Evolutionary conservation across 2,797 vertebrate species (phyloP).

Genomic region (Mionectes olivaceus): DNA sequence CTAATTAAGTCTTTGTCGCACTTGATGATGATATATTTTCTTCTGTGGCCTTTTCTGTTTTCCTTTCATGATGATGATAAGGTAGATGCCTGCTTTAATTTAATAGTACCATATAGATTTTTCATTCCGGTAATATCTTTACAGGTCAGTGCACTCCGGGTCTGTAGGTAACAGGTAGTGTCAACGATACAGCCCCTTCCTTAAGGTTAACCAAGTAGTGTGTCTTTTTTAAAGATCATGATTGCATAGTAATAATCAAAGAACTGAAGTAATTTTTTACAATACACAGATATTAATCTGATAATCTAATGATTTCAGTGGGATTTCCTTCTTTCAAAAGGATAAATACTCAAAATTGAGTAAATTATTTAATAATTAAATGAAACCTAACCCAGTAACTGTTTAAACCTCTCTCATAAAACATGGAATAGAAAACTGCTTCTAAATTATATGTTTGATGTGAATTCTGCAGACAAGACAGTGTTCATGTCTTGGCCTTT

Average conservation of each 20-base stretch:
- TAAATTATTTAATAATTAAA: constrained; percentile 5
- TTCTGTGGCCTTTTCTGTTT: constrained; percentile 25
- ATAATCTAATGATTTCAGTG: not conserved
- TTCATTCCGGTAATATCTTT: not conserved
- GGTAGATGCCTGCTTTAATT: not conserved
- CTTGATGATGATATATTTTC: constrained; percentile 63
- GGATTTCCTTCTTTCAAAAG: not conserved
- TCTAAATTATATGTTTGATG: constrained; percentile 11
- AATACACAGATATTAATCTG: not conserved
- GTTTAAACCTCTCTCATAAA: not conserved
- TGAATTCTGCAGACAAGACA: constrained; percentile 43
- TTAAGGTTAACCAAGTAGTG: not conserved
- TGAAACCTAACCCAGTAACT: not conserved
- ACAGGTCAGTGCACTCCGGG: not conserved
- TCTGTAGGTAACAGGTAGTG: not conserved
- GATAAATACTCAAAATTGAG: not conserved
- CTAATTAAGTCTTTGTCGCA: constrained; percentile 54
- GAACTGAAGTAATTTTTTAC: not conserved
- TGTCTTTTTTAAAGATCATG: not conserved
- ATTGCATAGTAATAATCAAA: not conserved
- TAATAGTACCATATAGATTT: constrained; percentile 6
- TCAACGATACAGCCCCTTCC: not conserved
- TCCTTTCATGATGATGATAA: constrained; percentile 26
- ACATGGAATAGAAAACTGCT: not conserved
- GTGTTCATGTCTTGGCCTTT: constrained; percentile 28